Percentiles rank a stretch among this genome's conserved stretches.
These are phyloP conservation scores for Cheumatopsyche charites DNA, from an alignment of 1,140 invertebrate species.

Conservation along the genomic window DNA sequence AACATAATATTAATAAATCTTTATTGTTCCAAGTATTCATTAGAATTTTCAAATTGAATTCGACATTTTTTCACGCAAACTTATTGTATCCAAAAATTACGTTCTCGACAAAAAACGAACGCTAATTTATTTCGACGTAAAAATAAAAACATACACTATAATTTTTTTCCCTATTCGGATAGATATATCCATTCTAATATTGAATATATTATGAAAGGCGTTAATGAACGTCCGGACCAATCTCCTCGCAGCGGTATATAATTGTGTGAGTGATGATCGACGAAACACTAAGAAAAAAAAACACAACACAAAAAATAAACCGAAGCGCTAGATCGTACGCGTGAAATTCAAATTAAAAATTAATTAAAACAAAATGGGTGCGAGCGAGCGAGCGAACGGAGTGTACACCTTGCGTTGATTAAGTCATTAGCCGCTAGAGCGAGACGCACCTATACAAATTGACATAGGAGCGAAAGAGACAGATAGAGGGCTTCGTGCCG, in stretches of 20 bases:
- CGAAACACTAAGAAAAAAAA: not conserved
- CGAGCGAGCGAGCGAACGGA: constrained; percentile 11
- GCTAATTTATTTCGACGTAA: too few relatives aligned
- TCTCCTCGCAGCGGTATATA: constrained; percentile 23
- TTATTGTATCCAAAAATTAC: too few relatives aligned
- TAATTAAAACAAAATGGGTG: constrained; percentile 26
- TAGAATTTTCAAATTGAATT: too few relatives aligned
- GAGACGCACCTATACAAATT: not conserved
- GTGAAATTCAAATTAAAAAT: constrained; percentile 28
- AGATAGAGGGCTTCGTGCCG: constrained; percentile 8
- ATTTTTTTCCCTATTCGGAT: not conserved
- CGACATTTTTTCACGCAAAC: too few relatives aligned
- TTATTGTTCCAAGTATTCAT: too few relatives aligned
- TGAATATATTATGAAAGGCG: constrained; percentile 25
- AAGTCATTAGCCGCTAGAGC: constrained; percentile 35
- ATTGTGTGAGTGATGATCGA: constrained; percentile 25
- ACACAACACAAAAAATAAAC: not conserved
- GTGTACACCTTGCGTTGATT: constrained; percentile 37
- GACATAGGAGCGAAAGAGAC: not conserved
- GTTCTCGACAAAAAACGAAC: too few relatives aligned
- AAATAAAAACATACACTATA: not conserved
- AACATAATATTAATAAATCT: too few relatives aligned
- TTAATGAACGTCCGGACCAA: constrained; percentile 21
- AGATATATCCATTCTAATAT: constrained; percentile 16
- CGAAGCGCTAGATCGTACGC: not conserved